Evolutionary conservation across 2,113 vertebrate species (phyloP).

Genomic region (Condylura cristata): DNA sequence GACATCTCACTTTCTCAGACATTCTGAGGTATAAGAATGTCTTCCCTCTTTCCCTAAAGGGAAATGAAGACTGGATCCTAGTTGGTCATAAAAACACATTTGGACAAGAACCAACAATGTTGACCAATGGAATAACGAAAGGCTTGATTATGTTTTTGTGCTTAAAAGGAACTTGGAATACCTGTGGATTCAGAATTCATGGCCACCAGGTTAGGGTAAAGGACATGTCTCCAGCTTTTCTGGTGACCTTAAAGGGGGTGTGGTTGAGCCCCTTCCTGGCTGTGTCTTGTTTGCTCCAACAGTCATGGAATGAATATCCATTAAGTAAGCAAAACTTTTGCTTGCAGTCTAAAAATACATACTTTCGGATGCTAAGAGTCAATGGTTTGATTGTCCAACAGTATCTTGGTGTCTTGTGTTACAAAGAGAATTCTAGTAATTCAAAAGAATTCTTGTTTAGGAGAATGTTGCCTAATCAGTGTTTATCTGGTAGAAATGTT

Average conservation of each 20-base stretch:
- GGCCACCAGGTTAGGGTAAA: neutral
- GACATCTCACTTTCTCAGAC: neutral
- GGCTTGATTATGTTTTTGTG: neutral
- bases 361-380: neutral
- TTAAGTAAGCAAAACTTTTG: neutral
- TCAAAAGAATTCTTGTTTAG: slow-evolving; percentile 1
- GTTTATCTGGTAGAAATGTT: slow-evolving; percentile 55
- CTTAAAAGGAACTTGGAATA: no score
- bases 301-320: neutral
- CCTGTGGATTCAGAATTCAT: no score
- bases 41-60: neutral
- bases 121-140: neutral
- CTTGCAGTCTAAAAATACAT: neutral
- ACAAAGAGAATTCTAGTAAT: slow-evolving; percentile 28
- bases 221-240: neutral
- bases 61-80: slow-evolving; percentile 16
- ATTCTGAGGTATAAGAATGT: neutral
- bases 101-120: neutral
- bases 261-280: neutral
- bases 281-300: neutral
- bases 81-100: neutral
- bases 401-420: neutral
- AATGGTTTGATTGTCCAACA: neutral
- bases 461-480: neutral
- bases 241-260: neutral